These are phyloP conservation scores for Euphysa ruthae DNA, from an alignment of 30 jellyfish, hydroid and myxozoan species.

Conservation along the genomic window DNA sequence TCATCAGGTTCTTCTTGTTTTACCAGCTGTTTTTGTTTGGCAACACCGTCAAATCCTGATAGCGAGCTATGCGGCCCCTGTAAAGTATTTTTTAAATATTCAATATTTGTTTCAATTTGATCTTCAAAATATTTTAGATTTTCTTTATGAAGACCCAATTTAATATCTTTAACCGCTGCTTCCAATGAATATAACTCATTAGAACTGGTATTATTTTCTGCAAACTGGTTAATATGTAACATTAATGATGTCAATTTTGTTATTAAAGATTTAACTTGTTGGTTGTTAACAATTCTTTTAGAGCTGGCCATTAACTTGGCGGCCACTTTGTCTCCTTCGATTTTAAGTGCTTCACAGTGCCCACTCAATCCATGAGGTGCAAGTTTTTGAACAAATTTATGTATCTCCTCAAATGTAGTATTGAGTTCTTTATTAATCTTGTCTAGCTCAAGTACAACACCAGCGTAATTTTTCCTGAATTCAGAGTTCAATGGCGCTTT, in stretches of 20 bases:
- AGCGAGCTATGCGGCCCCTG: slow-evolving; percentile 15
- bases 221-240: slow-evolving; percentile 51
- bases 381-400: neutral
- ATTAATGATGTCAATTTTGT: slow-evolving; percentile 61
- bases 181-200: slow-evolving; percentile 9
- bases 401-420: slow-evolving; percentile 1
- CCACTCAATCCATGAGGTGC: slow-evolving; percentile 30
- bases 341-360: slow-evolving; percentile 34
- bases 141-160: neutral
- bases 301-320: slow-evolving; percentile 33
- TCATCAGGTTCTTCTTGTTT: neutral
- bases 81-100: slow-evolving; percentile 5
- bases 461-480: slow-evolving; percentile 65
- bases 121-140: slow-evolving; percentile 14
- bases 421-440: slow-evolving; percentile 49
- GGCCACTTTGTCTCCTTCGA: slow-evolving; percentile 57
- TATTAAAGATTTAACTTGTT: slow-evolving; percentile 47
- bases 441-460: slow-evolving; percentile 64
- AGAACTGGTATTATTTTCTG: neutral
- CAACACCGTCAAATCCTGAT: slow-evolving; percentile 20
- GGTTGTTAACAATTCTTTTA: slow-evolving; percentile 25
- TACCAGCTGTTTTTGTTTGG: neutral
- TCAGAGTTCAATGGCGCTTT: slow-evolving; percentile 42
- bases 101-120: slow-evolving; percentile 18
- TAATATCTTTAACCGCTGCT: slow-evolving; percentile 21